These are phyloP conservation scores for Erebia ligea DNA, from an alignment of 2,888 invertebrate genomes.

Conservation along the genomic window DNA sequence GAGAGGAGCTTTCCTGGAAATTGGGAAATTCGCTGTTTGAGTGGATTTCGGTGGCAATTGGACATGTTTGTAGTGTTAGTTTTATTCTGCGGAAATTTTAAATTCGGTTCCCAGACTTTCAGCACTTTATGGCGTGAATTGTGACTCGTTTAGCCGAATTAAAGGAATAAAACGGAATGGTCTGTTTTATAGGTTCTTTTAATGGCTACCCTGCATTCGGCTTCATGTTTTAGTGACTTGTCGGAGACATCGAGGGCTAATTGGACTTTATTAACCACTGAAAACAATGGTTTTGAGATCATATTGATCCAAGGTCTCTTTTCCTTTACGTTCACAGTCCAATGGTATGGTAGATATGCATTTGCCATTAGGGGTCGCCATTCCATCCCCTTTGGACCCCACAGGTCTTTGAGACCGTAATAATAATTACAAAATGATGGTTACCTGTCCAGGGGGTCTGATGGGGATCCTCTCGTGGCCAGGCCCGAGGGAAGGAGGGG, in stretches of 20 bases:
- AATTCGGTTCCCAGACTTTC: conserved; percentile 22
- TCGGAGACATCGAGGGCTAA: no score
- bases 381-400: no score
- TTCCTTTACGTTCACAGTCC: no score
- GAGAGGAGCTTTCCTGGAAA: conserved; percentile 77
- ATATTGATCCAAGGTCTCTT: no score
- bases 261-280: no score
- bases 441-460: conserved; percentile 87
- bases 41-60: conserved; percentile 27
- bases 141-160: conserved; percentile 6
- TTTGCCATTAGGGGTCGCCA: no score
- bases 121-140: conserved; percentile 6
- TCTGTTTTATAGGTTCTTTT: no score
- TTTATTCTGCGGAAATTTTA: conserved; percentile 31
- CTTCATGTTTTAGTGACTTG: no score
- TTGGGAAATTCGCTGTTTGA: conserved; percentile 40
- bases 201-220: no score
- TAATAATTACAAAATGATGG: not conserved
- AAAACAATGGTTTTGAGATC: no score
- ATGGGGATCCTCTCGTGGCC: conserved; percentile 93
- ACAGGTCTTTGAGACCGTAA: no score
- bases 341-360: no score
- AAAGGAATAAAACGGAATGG: conserved; percentile 4
- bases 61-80: conserved; percentile 30
- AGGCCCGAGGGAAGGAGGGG: conserved; percentile 92